A percentile compares a stretch with the other conserved stretches of the same genome.
These are phyloP conservation scores for Anarrhichthys ocellatus DNA, from an alignment of 2,113 vertebrate genomes.

Conservation along the genomic window DNA sequence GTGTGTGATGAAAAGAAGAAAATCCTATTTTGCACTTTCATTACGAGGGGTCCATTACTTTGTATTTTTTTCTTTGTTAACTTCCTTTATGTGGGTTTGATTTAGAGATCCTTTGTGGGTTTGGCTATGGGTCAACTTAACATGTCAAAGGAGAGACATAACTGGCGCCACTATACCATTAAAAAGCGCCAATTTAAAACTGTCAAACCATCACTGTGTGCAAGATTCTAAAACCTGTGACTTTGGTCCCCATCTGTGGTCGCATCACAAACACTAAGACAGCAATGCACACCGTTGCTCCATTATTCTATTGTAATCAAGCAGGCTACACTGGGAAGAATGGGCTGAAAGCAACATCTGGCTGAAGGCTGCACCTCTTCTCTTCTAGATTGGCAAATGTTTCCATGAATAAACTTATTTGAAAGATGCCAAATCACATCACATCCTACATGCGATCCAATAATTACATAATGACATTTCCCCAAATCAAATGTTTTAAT, in stretches of 20 bases:
- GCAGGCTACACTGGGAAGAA: not conserved
- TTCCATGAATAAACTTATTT: not conserved
- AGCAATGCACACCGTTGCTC: not conserved
- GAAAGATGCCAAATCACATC: not conserved
- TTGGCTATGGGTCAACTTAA: not conserved
- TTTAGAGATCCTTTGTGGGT: not conserved
- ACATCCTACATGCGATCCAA: not conserved
- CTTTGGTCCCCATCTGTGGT: not conserved
- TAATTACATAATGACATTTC: not conserved
- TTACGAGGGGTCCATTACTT: not conserved
- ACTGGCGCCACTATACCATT: not conserved
- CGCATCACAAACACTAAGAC: not conserved
- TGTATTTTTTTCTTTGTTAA: not conserved
- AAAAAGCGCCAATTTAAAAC: not conserved
- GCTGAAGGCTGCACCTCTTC: too few relatives aligned
- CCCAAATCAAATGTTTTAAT: not conserved
- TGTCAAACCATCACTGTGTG: not conserved
- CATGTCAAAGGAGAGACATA: not conserved
- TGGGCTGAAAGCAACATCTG: not conserved
- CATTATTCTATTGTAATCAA: not conserved
- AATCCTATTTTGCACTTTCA: not conserved
- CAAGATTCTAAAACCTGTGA: not conserved
- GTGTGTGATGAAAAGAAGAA: not conserved
- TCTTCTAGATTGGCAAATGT: too few relatives aligned
- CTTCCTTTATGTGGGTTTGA: not conserved